phyloP scores from a whole-genome alignment of 1,140 invertebrate genomes.

The Anadara kagoshimensis region DNA sequence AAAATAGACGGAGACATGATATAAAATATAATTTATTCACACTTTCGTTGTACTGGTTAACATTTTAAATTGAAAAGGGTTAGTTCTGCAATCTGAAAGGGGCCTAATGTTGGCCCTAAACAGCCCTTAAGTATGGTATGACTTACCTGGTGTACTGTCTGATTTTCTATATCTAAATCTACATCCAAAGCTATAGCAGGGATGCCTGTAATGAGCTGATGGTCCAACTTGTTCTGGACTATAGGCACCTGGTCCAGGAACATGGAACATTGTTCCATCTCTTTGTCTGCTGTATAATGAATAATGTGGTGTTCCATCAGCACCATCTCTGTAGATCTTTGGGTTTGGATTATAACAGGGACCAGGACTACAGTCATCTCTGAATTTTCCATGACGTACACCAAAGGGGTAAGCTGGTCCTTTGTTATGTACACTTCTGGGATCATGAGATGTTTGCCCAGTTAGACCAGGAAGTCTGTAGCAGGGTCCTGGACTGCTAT shows the following conservation, averaged over 20 bases:
- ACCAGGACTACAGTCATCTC: slow-evolving; percentile 68
- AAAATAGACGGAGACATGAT: no score
- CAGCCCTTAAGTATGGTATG: no score
- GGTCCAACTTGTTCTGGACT: slow-evolving; percentile 83
- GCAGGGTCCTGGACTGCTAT: slow-evolving; percentile 88
- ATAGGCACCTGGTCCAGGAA: slow-evolving; percentile 89
- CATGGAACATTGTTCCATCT: slow-evolving; percentile 77
- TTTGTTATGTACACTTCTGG: slow-evolving; percentile 68
- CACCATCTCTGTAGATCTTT: slow-evolving; percentile 64
- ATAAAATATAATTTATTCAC: no score
- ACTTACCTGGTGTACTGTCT: slow-evolving; percentile 78
- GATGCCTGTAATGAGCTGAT: slow-evolving; percentile 76
- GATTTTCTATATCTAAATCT: slow-evolving; percentile 75
- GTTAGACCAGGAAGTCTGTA: slow-evolving; percentile 71
- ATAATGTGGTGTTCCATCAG: slow-evolving; percentile 71
- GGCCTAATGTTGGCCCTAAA: no score
- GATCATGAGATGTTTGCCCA: slow-evolving; percentile 69
- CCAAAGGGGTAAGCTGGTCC: slow-evolving; percentile 69
- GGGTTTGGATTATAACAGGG: slow-evolving; percentile 63
- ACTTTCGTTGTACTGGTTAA: no score
- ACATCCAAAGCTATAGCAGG: slow-evolving; percentile 82
- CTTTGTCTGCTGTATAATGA: slow-evolving; percentile 66
- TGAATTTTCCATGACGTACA: slow-evolving; percentile 66
- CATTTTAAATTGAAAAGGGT: no score
- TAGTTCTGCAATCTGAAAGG: no score